Percentiles rank a stretch among this genome's conserved stretches.
phyloP scores from a whole-genome alignment of 2,888 invertebrate species.

The Panorpa germanica region DNA sequence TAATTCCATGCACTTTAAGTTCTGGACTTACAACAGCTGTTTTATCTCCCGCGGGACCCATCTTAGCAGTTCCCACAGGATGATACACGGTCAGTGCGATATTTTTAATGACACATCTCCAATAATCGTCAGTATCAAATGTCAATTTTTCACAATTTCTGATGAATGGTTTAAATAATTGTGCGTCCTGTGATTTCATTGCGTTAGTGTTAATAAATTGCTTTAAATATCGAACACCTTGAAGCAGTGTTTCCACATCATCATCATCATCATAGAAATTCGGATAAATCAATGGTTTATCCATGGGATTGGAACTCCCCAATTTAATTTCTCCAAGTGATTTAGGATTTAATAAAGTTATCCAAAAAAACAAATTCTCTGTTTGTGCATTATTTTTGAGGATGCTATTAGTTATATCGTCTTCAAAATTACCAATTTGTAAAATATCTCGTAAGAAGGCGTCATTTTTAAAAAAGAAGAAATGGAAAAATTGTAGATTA shows the following conservation, averaged over 20 bases:
- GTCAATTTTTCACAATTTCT: slow-evolving; percentile 32
- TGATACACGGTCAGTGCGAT: slow-evolving; percentile 42
- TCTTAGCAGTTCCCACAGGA: slow-evolving; percentile 47
- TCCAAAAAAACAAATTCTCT: slow-evolving; percentile 22
- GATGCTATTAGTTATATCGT: slow-evolving; percentile 17
- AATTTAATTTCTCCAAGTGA: slow-evolving; percentile 48
- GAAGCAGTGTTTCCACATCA: slow-evolving; percentile 41
- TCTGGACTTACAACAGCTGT: slow-evolving; percentile 43
- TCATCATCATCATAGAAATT: slow-evolving; percentile 44
- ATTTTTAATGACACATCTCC: slow-evolving; percentile 45
- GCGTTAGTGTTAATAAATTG: slow-evolving; percentile 27
- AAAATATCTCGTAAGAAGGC: slow-evolving; percentile 33
- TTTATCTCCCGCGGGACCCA: slow-evolving; percentile 43
- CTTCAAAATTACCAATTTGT: slow-evolving; percentile 18
- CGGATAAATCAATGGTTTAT: slow-evolving; percentile 43
- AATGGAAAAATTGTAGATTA: slow-evolving; percentile 29
- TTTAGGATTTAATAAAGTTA: slow-evolving; percentile 37
- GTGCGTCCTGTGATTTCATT: slow-evolving; percentile 30
- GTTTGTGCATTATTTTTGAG: slow-evolving; percentile 17
- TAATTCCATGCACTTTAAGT: slow-evolving; percentile 38
- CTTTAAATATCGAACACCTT: slow-evolving; percentile 33
- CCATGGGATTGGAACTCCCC: slow-evolving; percentile 38
- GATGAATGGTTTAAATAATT: slow-evolving; percentile 35
- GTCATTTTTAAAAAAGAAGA: slow-evolving; percentile 30
- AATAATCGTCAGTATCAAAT: slow-evolving; percentile 43